Evolutionary conservation across 1,140 invertebrate genomes (phyloP).

Genomic region (Bursaphelenchus mucronatus): DNA sequence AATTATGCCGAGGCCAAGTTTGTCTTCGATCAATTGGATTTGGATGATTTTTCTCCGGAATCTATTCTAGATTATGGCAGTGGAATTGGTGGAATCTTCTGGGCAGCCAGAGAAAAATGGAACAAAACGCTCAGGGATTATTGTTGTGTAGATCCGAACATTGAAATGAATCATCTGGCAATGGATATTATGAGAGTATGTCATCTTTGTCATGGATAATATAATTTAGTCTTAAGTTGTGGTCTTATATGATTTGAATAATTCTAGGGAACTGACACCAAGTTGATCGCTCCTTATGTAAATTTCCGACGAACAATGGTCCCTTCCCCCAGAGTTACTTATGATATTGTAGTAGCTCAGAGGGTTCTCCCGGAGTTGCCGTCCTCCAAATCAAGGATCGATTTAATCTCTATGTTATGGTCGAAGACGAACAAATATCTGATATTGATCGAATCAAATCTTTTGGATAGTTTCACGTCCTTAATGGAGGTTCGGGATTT

Average conservation of each 20-base stretch:
- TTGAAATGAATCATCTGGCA: constrained; percentile 22
- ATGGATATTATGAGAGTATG: constrained; percentile 41
- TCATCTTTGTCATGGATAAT: neutral
- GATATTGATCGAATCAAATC: constrained; percentile 44
- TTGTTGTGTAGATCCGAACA: constrained; percentile 33
- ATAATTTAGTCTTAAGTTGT: constrained; percentile 6
- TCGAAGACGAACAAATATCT: constrained; percentile 50
- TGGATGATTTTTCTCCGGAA: constrained; percentile 38
- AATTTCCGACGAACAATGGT: constrained; percentile 34
- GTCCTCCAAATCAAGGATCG: constrained; percentile 33
- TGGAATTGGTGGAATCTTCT: constrained; percentile 42
- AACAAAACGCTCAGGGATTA: constrained; percentile 31
- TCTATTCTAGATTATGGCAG: constrained; percentile 47
- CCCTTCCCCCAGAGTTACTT: constrained; percentile 42
- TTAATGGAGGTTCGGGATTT: constrained; percentile 50
- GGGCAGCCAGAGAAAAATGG: constrained; percentile 46
- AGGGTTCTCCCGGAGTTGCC: constrained; percentile 43
- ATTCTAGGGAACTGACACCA: constrained; percentile 3
- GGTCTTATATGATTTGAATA: constrained; percentile 17
- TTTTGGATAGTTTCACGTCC: constrained; percentile 43
- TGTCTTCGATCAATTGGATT: constrained; percentile 45
- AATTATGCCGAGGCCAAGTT: constrained; percentile 44
- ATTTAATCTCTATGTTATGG: constrained; percentile 42
- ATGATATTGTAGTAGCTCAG: constrained; percentile 51
- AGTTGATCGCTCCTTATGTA: constrained; percentile 6